Evolutionary conservation across 2,888 invertebrate genomes (phyloP), one percentile per base, ranked within the genome.

Genomic region (Caenorhabditis sp.): DNA sequence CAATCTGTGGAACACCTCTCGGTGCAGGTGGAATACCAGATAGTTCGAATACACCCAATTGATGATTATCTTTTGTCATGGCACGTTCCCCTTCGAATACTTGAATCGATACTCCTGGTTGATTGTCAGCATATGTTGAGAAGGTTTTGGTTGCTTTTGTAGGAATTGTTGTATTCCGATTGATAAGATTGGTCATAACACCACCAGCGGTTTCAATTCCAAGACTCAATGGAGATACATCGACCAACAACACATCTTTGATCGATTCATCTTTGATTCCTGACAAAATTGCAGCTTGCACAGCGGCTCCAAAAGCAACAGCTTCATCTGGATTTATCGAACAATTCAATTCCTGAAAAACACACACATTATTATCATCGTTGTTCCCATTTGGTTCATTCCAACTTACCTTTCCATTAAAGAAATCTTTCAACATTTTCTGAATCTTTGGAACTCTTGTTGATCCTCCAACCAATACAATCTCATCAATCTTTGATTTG

Each of bases 381-480:
- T 92, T 0, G 97, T 97, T 89, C 99, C 99, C 76, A 97, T 92
- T 26, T 27, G 17, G 4, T 54, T 17, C 36, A 23, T 6, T 4
- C 5, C 21, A 36, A 67, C 61, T 36, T 62, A 64, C 65, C 90
- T 94, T 95, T 36, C 95, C 95, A 81, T 94, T 94, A 91, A 95
- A 95, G 77, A 88, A 89, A 72, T 90, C 89, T 89, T 95, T 95
- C 69, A 97, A 91, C 66, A 97, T 91, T 88, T 95, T 95, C 90
- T 97, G 96, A 83, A 97, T 94, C 90, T 95, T 97, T 65, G 97
- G 97, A 87, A 97, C 97, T 89, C 97, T 93, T 27, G 97, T 97
- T 53, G 96, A 97, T 58, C 95, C 96, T 81, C 96, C 96, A 65
- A 90, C 91, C 60, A 91, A 83, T 63, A 91, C 96, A 93, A 90